Base-by-base conservation (phyloP, 2,888 invertebrate genomes). In the Ophonus ardosiacus region DNA sequence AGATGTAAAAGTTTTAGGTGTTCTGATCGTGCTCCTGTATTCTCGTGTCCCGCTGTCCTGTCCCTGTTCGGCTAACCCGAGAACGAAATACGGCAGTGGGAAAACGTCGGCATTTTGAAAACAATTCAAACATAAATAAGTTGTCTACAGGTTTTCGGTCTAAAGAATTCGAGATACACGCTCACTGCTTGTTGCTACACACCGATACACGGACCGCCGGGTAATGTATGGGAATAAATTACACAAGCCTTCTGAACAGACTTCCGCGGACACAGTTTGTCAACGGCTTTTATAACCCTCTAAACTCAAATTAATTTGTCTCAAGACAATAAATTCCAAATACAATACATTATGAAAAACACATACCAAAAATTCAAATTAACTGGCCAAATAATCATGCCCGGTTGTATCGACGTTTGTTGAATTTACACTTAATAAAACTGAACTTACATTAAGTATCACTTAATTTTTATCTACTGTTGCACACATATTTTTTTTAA, bases 121-220 rank as follows among this genome's bases (percentile, higher is more conserved):
- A 91, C 91, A 91, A 91, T 91, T 89, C 91, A 90, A 90, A 91
- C 91, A 91, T 91, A 91, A 91, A 91, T 91, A 91, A 91, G 91
- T 91, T 91, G 91, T 91, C 91, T 91, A 89, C 90, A 88, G 89
- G 90, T 90, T 90, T 90, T 89, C 88, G 89, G 89, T 86, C 89
- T 88, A 88, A 88, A 89, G 90, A 90, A 90, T 90, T 90, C 90
- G 88, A 89, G 90, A 90, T 89, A 90, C 90, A 90, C 88, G 89
- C 88, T 89, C 13, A 89, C 90, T 89, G 90, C 89, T 89, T 90
- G 90, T 89, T 89, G 88, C 89, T 90, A 90, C 90, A 90, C 88
- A 89, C 88, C 88, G 84, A 84, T 84, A 89, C 90, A 89, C 89
- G 88, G 87, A 88, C 88, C 88, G 87, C 88, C 87, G 87, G 88